A percentile compares a stretch with the other conserved stretches of the same genome.
phyloP scores from a whole-genome alignment of 2,797 vertebrate species.

The Rhinoraja longicauda region DNA sequence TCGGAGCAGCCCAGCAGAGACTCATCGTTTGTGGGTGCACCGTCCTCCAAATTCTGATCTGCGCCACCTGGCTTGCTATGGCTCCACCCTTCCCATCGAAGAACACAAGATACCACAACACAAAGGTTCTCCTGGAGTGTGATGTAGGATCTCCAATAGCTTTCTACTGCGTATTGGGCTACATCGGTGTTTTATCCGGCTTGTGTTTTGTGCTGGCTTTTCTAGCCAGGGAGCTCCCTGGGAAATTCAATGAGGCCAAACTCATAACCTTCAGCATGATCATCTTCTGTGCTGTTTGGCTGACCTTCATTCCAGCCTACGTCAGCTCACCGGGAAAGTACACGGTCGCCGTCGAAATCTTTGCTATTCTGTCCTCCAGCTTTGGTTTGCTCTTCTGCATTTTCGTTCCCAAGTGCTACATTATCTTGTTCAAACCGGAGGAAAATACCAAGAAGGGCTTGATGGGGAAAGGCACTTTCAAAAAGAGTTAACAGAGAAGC shows the following conservation, averaged over 20 bases:
- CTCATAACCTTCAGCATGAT: constrained; percentile 39
- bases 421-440: constrained; percentile 29
- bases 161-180: constrained; percentile 19
- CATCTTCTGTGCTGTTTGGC: constrained; percentile 32
- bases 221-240: constrained; percentile 3
- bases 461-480: not conserved
- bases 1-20: not conserved
- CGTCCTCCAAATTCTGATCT: constrained; percentile 8
- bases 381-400: constrained; percentile 30
- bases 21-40: not conserved
- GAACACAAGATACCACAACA: not conserved
- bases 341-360: not conserved
- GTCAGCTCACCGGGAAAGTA: constrained; percentile 24
- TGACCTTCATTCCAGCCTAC: constrained; percentile 21
- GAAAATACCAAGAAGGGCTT: not conserved
- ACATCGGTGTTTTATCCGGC: not conserved
- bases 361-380: constrained; percentile 30
- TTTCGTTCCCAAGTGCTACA: constrained; percentile 30
- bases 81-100: not conserved
- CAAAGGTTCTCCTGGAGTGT: constrained; percentile 23
- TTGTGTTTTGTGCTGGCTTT: constrained; percentile 25
- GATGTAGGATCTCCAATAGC: not conserved
- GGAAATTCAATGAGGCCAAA: constrained; percentile 30
- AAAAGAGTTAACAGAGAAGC: not conserved
- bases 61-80: not conserved